Base-by-base conservation (phyloP, 2,113 vertebrate genomes). In the Gymnocephalus cernua region DNA sequence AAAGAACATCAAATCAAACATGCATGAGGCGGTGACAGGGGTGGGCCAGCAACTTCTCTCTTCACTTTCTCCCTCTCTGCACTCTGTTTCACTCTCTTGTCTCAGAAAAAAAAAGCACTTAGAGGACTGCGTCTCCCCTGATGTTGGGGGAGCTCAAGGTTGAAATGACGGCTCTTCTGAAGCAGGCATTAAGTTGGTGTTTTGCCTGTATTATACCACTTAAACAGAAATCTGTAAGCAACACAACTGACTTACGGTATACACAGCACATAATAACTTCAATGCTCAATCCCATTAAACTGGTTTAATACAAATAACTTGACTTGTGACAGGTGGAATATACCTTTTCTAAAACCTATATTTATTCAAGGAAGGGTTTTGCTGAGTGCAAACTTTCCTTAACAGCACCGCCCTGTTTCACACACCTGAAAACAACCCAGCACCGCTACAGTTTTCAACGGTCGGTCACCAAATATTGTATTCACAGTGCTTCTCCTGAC, bases 1-100 rank as follows among this genome's bases (percentile, higher is more conserved):
- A 92, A 83, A 89, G 93, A 92, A 91, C 83, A 89, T 93, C 92
- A 90, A 93, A 94, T 95, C 92, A 95, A 95, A 94, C 94, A 94
- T 93, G 92, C 89, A 93, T 93, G 92, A 94, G 91, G 79, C 79
- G 29, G 84, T 88, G 93, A 93, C 91, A 84, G 88, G 77, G 85
- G 74, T 66, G 79, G 76, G 83, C 80, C 84, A 73, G 91, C 74
- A 82, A 89, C 89, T 91, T 83, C 81, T 76, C 90, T 86, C 86
- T 74, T 81, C 70, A 29, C 83, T 82, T 77, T 70, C 75, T 64
- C 69, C 50, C 25, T 66, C 63, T 61, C 59, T 65, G 65, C 61
- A 48, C 80, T 77, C 84, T 45, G 82, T 63, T 88, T 85, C 58
- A 23, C 82, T 83, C 64, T 77, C 29, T 61, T 71, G 10, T 81